Evolutionary conservation across 92 coral and sea anemone species (phyloP), one percentile per base, ranked within the genome.

Genomic region (Hydrozoanthus gracilis): DNA sequence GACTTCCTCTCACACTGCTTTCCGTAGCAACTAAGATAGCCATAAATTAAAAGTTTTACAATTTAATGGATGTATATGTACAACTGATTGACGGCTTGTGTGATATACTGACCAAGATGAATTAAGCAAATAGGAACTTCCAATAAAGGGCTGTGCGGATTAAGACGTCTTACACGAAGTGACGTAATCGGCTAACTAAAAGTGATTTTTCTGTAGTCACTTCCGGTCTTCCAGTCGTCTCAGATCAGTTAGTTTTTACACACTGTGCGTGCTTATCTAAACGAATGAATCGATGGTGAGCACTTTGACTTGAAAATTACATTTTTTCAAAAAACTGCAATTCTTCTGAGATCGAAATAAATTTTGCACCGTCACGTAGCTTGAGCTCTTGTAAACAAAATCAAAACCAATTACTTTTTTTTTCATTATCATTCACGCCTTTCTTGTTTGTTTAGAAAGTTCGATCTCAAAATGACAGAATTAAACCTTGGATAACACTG

Each of bases 41-140:
- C 74, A 17, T 18, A 14, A 27, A 27, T 27, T 27, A 27, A 80
- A 48, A 27, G 48, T 48, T 80, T 67, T 46, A 20, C 72, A 80
- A 49, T 64, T 56, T 66, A 17, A 48, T 56, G 15, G 3, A 73
- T 80, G 85, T 65, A 65, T 65, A 65, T 48, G 17, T 65, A 10
- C 62, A 64, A 13, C 66, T 80, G 85, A 80, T 80, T 65, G 85
- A 80, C 73, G 15, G 85, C 18, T 80, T 80, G 60, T 80, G 85
- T 18, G 49, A 80, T 80, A 65, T 65, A 80, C 45, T 64, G 85
- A 46, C 70, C 73, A 46, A 65, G 74, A 80, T 80, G 72, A 64
- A 47, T 67, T 66, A 49, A n/a, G 74, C 51, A 65, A 80, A 80
- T 66, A 80, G 39, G 10, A 65, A 65, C 85, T 47, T 80, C 75